Evolutionary conservation across 2,888 invertebrate genomes (phyloP).

Genomic region (Pachliopta kotzebuea): DNA sequence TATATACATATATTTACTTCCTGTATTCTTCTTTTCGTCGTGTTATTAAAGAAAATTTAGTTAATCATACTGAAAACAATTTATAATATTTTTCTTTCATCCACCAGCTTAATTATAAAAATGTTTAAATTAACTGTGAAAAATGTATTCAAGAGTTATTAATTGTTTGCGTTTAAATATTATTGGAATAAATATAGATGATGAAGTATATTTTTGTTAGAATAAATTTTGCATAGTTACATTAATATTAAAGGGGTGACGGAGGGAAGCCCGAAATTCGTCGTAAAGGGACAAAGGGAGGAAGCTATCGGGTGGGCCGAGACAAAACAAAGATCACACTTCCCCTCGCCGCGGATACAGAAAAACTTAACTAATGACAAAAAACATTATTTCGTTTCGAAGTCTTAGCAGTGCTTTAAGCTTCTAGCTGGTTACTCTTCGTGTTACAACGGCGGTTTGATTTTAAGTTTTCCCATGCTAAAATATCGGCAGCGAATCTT

Average conservation of each 20-base stretch:
- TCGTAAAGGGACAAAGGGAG: slow-evolving; percentile 69
- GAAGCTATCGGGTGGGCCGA: slow-evolving; percentile 68
- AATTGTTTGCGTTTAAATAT: too few species aligned
- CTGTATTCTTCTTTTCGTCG: too few species aligned
- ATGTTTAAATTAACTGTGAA: background rate
- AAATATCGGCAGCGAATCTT: too few species aligned
- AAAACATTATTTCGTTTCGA: slow-evolving; percentile 42
- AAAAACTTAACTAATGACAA: slow-evolving; percentile 49
- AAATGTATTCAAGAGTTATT: too few species aligned
- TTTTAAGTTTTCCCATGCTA: background rate
- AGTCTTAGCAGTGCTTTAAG: slow-evolving; percentile 43
- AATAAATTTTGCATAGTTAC: slow-evolving; percentile 46
- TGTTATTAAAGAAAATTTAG: too few species aligned
- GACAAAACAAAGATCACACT: slow-evolving; percentile 59
- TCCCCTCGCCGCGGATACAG: slow-evolving; percentile 56
- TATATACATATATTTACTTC: too few species aligned
- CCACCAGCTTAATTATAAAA: too few species aligned
- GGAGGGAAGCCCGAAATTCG: slow-evolving; percentile 66
- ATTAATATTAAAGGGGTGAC: slow-evolving; percentile 56
- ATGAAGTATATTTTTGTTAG: slow-evolving; percentile 7
- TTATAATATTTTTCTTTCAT: too few species aligned
- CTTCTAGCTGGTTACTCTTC: background rate
- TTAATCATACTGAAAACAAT: too few species aligned
- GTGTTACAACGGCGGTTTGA: background rate
- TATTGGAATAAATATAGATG: background rate